Percentiles rank a stretch among this genome's conserved stretches.
Conservation (phyloP, 2,888 invertebrate genomes). For the Caenorhabditis plicata region DNA sequence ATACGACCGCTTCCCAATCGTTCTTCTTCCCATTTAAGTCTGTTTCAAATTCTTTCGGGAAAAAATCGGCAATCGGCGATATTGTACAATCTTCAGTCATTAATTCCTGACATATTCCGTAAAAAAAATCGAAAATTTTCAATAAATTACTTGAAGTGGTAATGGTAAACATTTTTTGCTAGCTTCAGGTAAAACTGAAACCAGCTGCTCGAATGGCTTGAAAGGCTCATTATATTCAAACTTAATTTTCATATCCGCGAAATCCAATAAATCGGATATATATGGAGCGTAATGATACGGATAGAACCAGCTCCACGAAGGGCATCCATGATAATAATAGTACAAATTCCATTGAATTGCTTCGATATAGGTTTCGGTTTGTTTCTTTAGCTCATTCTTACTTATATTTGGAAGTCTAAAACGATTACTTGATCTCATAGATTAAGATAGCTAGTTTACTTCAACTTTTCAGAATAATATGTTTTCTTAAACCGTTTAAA, state of each 20-base stretch:
- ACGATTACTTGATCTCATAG: too few relatives aligned
- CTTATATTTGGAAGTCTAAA: slow-evolving; percentile 80
- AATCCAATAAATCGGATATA: slow-evolving; percentile 86
- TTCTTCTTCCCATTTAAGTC: slow-evolving; percentile 93
- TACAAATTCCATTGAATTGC: slow-evolving; percentile 94
- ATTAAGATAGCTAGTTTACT: slow-evolving; percentile 72
- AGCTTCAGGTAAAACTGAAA: slow-evolving; percentile 85
- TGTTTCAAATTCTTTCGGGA: slow-evolving; percentile 85
- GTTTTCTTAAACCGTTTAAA: slow-evolving; percentile 83
- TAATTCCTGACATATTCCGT: too few relatives aligned
- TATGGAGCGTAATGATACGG: slow-evolving; percentile 96
- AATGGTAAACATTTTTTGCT: slow-evolving; percentile 78
- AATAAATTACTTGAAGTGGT: too few relatives aligned
- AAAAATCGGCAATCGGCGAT: slow-evolving; percentile 85
- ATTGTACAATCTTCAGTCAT: slow-evolving; percentile 74
- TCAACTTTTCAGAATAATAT: slow-evolving; percentile 75
- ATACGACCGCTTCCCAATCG: slow-evolving; percentile 93
- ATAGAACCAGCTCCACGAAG: slow-evolving; percentile 97
- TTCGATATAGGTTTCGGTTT: slow-evolving; percentile 84
- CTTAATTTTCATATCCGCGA: slow-evolving; percentile 76
- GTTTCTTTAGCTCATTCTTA: slow-evolving; percentile 78
- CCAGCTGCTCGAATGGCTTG: slow-evolving; percentile 85
- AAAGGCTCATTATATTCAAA: slow-evolving; percentile 86
- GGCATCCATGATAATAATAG: slow-evolving; percentile 94
- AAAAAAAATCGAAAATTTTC: too few relatives aligned